Evolutionary conservation across 2,797 vertebrate genomes (phyloP).

Genomic region (Cossypha caffra): DNA sequence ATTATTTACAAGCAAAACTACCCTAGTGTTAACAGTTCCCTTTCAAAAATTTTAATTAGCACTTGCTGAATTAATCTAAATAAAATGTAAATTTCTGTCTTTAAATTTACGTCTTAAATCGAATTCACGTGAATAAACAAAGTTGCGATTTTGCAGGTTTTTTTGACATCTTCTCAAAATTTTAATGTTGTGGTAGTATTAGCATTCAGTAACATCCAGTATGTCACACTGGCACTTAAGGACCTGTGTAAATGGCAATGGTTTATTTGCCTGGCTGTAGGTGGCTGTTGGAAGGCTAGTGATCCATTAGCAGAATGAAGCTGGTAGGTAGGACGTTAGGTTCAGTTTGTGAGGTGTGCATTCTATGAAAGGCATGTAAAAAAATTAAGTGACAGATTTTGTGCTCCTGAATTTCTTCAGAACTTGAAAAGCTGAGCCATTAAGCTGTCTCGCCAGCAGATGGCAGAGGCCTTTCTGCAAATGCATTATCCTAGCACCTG

Average conservation of each 20-base stretch:
- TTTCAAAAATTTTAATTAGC: background rate
- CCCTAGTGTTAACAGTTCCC: background rate
- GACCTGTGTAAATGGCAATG: background rate
- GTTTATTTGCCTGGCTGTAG: background rate
- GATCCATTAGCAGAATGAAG: background rate
- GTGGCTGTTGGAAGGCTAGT: background rate
- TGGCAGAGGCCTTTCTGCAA: constrained; percentile 36
- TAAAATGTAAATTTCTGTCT: background rate
- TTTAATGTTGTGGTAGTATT: background rate
- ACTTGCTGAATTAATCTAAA: background rate
- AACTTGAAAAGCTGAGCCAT: constrained; percentile 28
- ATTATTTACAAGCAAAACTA: background rate
- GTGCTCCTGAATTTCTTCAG: background rate
- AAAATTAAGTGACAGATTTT: background rate
- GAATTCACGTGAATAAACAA: background rate
- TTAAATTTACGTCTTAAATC: background rate
- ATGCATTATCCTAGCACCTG: background rate
- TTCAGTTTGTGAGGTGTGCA: background rate
- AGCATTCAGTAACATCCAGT: background rate
- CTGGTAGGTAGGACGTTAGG: background rate
- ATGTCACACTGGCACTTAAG: background rate
- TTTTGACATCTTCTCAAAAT: background rate
- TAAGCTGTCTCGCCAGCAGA: constrained; percentile 70
- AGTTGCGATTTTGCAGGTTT: background rate
- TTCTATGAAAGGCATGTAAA: background rate